Percentiles rank a stretch among this genome's conserved stretches.
Evolutionary conservation across 2,888 invertebrate genomes (phyloP).

Genomic region (Spicauda simplicius): DNA sequence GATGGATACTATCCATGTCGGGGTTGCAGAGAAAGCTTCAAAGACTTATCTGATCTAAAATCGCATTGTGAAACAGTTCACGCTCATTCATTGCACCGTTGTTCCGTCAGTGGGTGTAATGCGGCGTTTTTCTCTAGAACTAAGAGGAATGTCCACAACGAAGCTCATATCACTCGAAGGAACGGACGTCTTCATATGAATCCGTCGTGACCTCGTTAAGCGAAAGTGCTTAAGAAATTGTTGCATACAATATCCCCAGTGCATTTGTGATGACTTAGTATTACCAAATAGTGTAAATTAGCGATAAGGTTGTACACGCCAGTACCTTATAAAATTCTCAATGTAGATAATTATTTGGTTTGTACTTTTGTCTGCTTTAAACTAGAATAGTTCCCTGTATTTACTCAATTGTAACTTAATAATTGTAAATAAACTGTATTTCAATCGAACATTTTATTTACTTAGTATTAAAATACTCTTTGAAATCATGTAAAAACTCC

Average conservation of each 20-base stretch:
- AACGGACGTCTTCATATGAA: conserved; percentile 61
- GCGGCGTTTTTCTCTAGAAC: conserved; percentile 92
- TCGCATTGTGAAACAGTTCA: conserved; percentile 90
- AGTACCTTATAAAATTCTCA: conserved; percentile 61
- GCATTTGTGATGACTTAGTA: conserved; percentile 77
- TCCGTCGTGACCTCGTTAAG: conserved; percentile 65
- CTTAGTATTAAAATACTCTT: conserved; percentile 14
- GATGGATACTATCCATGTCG: conserved; percentile 89
- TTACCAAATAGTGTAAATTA: conserved; percentile 65
- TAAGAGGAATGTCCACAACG: conserved; percentile 90
- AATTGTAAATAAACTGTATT: conserved; percentile 35
- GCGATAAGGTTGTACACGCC: conserved; percentile 49
- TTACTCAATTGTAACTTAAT: conserved; percentile 18
- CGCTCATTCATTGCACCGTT: conserved; percentile 88
- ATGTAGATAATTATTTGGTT: conserved; percentile 34
- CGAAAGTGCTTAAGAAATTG: conserved; percentile 31
- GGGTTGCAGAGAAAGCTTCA: conserved; percentile 87
- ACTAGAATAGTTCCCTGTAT: neutral
- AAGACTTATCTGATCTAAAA: conserved; percentile 86
- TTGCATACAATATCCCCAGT: conserved; percentile 55
- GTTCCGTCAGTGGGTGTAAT: conserved; percentile 90
- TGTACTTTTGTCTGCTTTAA: conserved; percentile 29
- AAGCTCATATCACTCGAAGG: conserved; percentile 83
- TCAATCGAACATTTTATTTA: conserved; percentile 24
- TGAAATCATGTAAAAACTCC: conserved; percentile 48